These are phyloP conservation scores for Limosa lapponica DNA, from an alignment of 2,797 vertebrate species.

Conservation along the genomic window DNA sequence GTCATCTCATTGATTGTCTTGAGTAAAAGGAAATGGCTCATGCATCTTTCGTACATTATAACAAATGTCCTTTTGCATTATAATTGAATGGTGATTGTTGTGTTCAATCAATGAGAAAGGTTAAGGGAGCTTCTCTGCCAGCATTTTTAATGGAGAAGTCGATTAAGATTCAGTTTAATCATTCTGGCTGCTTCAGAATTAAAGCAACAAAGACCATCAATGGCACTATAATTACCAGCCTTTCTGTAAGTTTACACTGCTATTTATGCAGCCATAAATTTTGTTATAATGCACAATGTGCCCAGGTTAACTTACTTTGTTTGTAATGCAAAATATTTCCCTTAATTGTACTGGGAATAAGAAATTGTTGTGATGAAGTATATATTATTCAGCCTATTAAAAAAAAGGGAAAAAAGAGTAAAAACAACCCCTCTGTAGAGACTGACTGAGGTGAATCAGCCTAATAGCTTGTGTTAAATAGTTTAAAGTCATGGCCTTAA, in stretches of 20 bases:
- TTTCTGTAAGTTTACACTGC: conserved; percentile 98
- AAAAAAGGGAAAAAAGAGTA: neutral
- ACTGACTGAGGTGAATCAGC: conserved; percentile 72
- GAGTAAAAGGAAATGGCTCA: conserved; percentile 96
- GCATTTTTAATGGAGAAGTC: conserved; percentile 99
- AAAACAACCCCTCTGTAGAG: neutral
- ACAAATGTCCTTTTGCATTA: conserved; percentile 99
- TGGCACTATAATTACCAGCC: conserved; percentile 96
- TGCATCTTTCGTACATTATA: conserved; percentile 99
- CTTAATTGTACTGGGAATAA: conserved; percentile 76
- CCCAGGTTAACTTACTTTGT: conserved; percentile 82
- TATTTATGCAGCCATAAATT: conserved; percentile 97
- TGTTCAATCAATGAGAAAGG: conserved; percentile 99
- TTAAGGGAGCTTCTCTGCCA: conserved; percentile 98
- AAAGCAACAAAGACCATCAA: conserved; percentile 97
- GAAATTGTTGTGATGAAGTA: conserved; percentile 78
- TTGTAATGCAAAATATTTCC: conserved; percentile 83
- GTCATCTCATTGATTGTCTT: conserved; percentile 95
- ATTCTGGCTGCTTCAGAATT: conserved; percentile 96
- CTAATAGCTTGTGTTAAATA: conserved; percentile 76
- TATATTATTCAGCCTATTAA: conserved; percentile 65
- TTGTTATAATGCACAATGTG: conserved; percentile 86
- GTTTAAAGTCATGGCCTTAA: conserved; percentile 83
- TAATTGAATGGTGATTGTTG: conserved; percentile 99
- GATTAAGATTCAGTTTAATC: conserved; percentile 99